Conservation (phyloP, 1,140 invertebrate genomes). For the Macrosteles quadrilineatus region DNA sequence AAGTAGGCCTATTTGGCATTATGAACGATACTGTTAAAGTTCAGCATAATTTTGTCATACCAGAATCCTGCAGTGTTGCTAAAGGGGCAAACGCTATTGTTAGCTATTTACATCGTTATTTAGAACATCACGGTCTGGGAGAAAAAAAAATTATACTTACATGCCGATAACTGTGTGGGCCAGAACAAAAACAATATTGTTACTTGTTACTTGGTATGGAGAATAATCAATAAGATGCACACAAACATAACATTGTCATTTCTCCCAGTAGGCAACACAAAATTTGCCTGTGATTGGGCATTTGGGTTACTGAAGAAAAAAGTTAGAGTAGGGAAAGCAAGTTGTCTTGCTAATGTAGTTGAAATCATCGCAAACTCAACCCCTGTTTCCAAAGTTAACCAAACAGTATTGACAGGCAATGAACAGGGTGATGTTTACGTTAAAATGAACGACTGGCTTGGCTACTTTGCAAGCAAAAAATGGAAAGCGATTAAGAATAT, state of each 20-base stretch:
- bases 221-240: constrained; percentile 4
- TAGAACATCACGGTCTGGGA: constrained; percentile 30
- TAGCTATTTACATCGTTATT: constrained; percentile 34
- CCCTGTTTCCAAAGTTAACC: constrained; percentile 15
- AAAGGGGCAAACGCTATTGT: constrained; percentile 37
- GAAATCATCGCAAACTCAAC: constrained; percentile 22
- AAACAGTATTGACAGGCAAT: constrained; percentile 11
- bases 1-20: constrained; percentile 35
- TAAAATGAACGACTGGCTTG: background rate
- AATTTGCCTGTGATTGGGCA: constrained; percentile 30
- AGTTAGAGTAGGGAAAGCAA: background rate
- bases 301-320: constrained; percentile 25
- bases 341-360: constrained; percentile 8
- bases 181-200: constrained; percentile 25
- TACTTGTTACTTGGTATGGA: background rate
- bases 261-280: constrained; percentile 29
- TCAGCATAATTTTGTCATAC: constrained; percentile 36
- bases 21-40: constrained; percentile 32
- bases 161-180: constrained; percentile 36
- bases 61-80: constrained; percentile 13
- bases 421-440: constrained; percentile 7
- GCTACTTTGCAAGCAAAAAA: background rate
- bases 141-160: constrained; percentile 14
- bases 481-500: background rate
- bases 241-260: background rate